phyloP scores from a whole-genome alignment of 1,140 invertebrate species.

The Bombus waltoni region DNA sequence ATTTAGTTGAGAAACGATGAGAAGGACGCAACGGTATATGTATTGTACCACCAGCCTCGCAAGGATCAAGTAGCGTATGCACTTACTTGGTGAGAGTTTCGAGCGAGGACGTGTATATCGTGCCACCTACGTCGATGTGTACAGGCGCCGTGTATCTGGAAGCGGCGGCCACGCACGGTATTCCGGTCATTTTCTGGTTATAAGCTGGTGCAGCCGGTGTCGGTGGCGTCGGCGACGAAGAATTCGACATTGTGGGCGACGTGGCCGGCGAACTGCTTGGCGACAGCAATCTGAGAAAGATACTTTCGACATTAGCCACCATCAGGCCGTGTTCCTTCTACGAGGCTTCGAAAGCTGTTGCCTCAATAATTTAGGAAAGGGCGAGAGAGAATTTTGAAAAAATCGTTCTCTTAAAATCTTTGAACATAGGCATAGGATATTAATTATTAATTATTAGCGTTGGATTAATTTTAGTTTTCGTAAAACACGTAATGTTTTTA shows the following conservation, averaged over 20 bases:
- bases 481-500: not conserved
- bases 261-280: constrained; percentile 87
- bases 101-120: constrained; percentile 97
- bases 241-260: constrained; percentile 87
- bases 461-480: too few species aligned
- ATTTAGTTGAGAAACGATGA: too few species aligned
- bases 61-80: not conserved
- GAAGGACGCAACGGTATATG: not conserved
- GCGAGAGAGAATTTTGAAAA: not conserved
- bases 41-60: not conserved
- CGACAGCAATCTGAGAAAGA: constrained; percentile 85
- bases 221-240: constrained; percentile 86
- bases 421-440: not conserved
- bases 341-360: not conserved
- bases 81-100: constrained; percentile 97
- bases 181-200: constrained; percentile 90
- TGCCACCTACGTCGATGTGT: constrained; percentile 98
- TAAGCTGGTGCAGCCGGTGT: constrained; percentile 82
- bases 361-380: not conserved
- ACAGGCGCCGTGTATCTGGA: constrained; percentile 97
- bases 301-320: constrained; percentile 58
- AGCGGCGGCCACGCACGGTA: constrained; percentile 95
- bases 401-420: not conserved
- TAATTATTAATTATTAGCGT: not conserved
- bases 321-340: constrained; percentile 34